Conservation (phyloP, 2,113 vertebrate species). For the Dipodomys merriami region DNA sequence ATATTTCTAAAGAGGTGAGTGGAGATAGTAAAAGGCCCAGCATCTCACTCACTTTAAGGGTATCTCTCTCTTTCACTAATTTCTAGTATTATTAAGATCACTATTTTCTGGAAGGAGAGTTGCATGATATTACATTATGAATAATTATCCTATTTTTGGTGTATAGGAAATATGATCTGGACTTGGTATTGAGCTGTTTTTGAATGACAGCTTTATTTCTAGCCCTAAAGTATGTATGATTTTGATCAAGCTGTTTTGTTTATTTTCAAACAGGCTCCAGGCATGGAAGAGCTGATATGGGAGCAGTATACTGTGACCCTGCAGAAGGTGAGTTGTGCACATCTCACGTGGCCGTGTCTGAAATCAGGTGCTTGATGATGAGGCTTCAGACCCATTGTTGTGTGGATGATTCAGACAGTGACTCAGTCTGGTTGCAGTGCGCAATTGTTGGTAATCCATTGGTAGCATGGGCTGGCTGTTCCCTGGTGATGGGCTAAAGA, state of each 20-base stretch:
- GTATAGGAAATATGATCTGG: background rate
- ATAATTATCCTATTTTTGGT: background rate
- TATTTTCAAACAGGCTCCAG: conserved; percentile 85
- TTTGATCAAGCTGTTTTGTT: conserved; percentile 67
- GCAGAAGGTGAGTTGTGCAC: conserved; percentile 89
- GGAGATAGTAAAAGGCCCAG: background rate
- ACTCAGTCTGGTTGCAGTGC: background rate
- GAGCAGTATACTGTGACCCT: conserved; percentile 97
- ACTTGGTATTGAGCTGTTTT: background rate
- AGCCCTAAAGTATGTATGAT: conserved; percentile 56
- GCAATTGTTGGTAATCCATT: background rate
- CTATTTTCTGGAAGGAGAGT: background rate
- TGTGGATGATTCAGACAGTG: background rate
- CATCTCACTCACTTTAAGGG: background rate
- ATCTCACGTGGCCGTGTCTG: background rate
- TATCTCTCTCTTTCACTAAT: background rate
- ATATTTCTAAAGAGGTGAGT: too few species aligned
- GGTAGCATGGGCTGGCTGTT: background rate
- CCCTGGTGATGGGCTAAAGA: background rate
- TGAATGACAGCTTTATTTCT: conserved; percentile 41
- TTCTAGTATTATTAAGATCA: background rate
- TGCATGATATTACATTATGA: background rate
- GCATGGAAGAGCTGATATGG: conserved; percentile 96
- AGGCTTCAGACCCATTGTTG: background rate
- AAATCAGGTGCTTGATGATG: background rate